Percentiles rank a stretch among this genome's conserved stretches.
Evolutionary conservation across 2,797 vertebrate species (phyloP).

Genomic region (Jordanella pulchra): DNA sequence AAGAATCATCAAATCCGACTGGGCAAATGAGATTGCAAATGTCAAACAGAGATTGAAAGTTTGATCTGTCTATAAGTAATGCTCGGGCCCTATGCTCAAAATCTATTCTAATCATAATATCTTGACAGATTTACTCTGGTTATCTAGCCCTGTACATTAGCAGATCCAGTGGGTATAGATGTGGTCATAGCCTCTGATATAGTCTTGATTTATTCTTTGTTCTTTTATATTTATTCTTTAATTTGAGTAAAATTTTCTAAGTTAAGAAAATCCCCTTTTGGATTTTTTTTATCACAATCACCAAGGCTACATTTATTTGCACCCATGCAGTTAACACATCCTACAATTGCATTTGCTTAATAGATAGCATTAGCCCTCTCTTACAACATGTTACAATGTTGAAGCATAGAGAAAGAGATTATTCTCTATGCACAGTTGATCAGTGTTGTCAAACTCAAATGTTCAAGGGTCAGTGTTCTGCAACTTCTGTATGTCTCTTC

Average conservation of each 20-base stretch:
- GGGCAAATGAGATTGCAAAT: not conserved
- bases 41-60: constrained; percentile 1
- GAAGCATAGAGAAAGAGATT: too few relatives aligned
- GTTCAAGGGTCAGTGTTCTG: too few relatives aligned
- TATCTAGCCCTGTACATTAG: not conserved
- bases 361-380: not conserved
- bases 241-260: not conserved
- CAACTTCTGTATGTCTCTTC: too few relatives aligned
- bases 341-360: not conserved
- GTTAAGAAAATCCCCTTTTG: too few relatives aligned
- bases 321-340: not conserved
- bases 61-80: constrained; percentile 4
- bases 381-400: too few relatives aligned
- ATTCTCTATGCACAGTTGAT: not conserved
- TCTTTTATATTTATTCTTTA: not conserved
- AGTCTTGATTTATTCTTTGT: not conserved
- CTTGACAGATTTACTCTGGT: not conserved
- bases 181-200: not conserved
- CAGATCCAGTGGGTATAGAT: not conserved
- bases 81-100: not conserved
- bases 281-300: not conserved
- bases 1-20: not conserved
- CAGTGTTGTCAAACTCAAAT: too few relatives aligned
- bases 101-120: not conserved
- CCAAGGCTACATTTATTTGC: not conserved